Evolutionary conservation across 1,140 invertebrate species (phyloP), one percentile per base, ranked within the genome.

Genomic region (Sitobion miscanthi): DNA sequence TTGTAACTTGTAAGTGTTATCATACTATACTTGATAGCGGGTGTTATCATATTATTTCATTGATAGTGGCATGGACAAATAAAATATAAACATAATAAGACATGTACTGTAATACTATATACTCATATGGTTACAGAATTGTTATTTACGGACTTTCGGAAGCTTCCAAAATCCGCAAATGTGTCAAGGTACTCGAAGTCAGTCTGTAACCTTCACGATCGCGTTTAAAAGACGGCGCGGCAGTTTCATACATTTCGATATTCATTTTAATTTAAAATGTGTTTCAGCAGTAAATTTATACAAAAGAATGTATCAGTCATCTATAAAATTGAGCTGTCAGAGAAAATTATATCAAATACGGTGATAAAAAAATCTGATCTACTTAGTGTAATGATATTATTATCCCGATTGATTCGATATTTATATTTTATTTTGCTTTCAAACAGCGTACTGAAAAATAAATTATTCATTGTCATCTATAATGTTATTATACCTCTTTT

Each of bases 231-330:
- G 1, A 38, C 38, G 38, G 38, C 38, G 38, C 38, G 2, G 38
- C 38, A 38, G 38, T 38, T 38, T 38, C 38, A 38, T 38, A 91
- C 45, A 45, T 92, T 83, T 38, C 30, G 62, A 92, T 52, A 82
- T 92, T 92, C 42, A 52, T 83, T 82, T 77, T 82, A 25, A 82
- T 91, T 77, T 83, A 47, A 52, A 92, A 91, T 77, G 57, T 77
- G n/a, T 82, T 92, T 82, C 23, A 25, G 45, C 23, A 38, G 45
- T 92, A 20, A n/a, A 20, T 20, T 88, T 49, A 62, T 35, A 69
- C 2, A 17, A 42, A 69, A 35, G 35, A 69, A 62, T 38, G 2
- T 45, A 38, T 45, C 20, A 90, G 62, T 69, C 35, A 69, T 90
- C 38, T 90, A 69, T 38, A 90, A 90, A 90, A 42, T 45, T 45